A percentile compares a stretch with the other conserved stretches of the same genome.
Evolutionary conservation across 2,888 invertebrate genomes (phyloP).

Genomic region (Charanyca ferruginea): DNA sequence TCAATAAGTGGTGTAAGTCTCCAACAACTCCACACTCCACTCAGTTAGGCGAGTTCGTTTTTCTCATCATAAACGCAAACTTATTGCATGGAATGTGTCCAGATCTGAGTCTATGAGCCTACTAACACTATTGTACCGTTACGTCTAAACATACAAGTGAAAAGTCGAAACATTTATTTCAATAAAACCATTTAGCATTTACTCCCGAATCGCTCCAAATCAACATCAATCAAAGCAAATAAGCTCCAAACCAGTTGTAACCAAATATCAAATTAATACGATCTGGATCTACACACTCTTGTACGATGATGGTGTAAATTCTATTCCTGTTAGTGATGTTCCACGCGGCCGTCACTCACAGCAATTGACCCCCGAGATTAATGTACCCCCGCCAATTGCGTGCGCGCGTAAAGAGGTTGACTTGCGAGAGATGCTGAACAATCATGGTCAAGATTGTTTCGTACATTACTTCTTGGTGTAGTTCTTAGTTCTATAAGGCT

Average conservation of each 20-base stretch:
- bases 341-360: slow-evolving; percentile 34
- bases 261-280: slow-evolving; percentile 26
- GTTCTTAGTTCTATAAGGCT: no score
- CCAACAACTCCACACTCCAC: no score
- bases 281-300: slow-evolving; percentile 31
- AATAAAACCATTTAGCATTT: slow-evolving; percentile 11
- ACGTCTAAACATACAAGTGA: neutral
- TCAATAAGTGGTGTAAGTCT: no score
- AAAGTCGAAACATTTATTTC: neutral
- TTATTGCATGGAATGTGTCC: no score
- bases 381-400: slow-evolving; percentile 58
- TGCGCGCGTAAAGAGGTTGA: slow-evolving; percentile 22
- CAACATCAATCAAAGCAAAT: slow-evolving; percentile 22
- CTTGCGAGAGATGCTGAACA: neutral
- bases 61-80: no score
- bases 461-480: neutral
- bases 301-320: slow-evolving; percentile 33
- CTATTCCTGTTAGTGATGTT: slow-evolving; percentile 58
- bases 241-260: slow-evolving; percentile 16
- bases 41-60: no score
- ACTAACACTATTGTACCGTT: no score
- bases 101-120: no score
- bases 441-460: neutral
- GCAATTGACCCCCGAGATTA: slow-evolving; percentile 56
- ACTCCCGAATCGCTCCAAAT: neutral